These are phyloP conservation scores for Spodoptera exigua DNA, from an alignment of 2,888 invertebrate species.

Conservation along the genomic window DNA sequence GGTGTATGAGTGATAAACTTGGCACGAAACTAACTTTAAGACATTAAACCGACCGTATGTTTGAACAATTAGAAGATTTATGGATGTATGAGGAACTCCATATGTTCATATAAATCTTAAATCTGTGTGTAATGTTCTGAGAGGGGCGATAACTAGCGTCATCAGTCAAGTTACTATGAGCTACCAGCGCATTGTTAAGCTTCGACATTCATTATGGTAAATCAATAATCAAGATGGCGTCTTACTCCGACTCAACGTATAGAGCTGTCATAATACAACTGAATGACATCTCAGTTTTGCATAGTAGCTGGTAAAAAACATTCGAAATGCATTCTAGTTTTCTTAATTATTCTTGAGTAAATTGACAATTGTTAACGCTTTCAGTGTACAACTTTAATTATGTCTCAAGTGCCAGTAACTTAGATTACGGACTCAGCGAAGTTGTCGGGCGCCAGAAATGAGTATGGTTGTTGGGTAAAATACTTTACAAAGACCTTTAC, in stretches of 20 bases:
- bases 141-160: conserved; percentile 41
- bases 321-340: no score
- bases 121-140: conserved; percentile 50
- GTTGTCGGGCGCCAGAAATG: no score
- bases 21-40: background rate
- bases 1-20: background rate
- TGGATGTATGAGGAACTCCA: conserved; percentile 13
- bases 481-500: no score
- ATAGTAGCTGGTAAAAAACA: no score
- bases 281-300: no score
- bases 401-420: no score
- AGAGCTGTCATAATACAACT: background rate
- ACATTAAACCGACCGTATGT: conserved; percentile 5
- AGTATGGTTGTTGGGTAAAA: no score
- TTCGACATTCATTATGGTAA: conserved; percentile 32
- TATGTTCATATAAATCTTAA: conserved; percentile 41
- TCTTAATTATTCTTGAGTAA: no score
- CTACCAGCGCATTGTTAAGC: conserved; percentile 18
- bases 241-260: conserved; percentile 5
- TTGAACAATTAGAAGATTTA: conserved; percentile 42
- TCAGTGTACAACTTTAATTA: no score
- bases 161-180: conserved; percentile 42
- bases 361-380: no score
- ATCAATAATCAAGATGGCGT: conserved; percentile 18
- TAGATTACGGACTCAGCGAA: no score